Conservation (phyloP, 2,888 invertebrate genomes). For the Drosophila trichaetosa region DNA sequence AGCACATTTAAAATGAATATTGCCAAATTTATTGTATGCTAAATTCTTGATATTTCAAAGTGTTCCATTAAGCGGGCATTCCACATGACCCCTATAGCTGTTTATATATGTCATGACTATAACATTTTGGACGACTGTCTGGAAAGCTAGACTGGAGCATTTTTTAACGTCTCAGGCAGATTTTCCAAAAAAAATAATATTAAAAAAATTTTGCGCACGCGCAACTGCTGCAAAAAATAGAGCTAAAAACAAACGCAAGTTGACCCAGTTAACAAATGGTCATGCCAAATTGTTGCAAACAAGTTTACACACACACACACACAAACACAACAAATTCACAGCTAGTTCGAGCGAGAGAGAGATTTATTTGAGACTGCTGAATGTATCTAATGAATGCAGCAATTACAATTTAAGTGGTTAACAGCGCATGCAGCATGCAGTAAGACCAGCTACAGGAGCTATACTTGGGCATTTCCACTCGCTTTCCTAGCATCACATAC, state of each 20-base stretch:
- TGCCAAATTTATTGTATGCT: background rate
- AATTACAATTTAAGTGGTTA: slow-evolving; percentile 59
- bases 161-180: background rate
- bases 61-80: background rate
- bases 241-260: slow-evolving; percentile 39
- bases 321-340: slow-evolving; percentile 6
- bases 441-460: slow-evolving; percentile 40
- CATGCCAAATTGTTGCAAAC: slow-evolving; percentile 70
- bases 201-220: slow-evolving; percentile 22
- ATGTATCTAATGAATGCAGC: slow-evolving; percentile 58
- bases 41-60: background rate
- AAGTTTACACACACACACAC: slow-evolving; percentile 50
- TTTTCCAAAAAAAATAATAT: slow-evolving; percentile 26
- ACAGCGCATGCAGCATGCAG: slow-evolving; percentile 47
- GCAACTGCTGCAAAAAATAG: slow-evolving; percentile 39
- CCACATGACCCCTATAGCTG: background rate
- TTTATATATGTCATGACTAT: background rate
- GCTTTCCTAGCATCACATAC: slow-evolving; percentile 11
- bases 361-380: slow-evolving; percentile 18
- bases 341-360: slow-evolving; percentile 13
- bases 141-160: background rate
- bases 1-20: background rate
- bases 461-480: slow-evolving; percentile 35
- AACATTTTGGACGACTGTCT: background rate
- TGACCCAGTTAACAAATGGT: slow-evolving; percentile 74